Evolutionary conservation across 2,888 invertebrate genomes (phyloP).

Genomic region (Acleris holmiana): DNA sequence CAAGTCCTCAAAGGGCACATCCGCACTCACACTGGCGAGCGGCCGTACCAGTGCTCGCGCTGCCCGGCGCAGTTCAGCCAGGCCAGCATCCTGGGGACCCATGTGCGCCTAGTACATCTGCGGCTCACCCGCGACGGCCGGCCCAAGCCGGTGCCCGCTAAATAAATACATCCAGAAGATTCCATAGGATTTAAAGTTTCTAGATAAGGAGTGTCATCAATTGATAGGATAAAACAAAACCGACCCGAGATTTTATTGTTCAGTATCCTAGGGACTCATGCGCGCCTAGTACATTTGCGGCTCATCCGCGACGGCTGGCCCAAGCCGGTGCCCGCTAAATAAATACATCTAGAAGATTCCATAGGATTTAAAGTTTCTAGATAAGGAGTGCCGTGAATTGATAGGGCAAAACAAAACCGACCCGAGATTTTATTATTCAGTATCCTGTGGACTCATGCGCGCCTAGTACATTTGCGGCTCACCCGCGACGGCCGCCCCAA

Average conservation of each 20-base stretch:
- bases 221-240: too few relatives aligned
- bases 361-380: too few relatives aligned
- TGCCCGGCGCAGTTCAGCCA: slow-evolving; percentile 71
- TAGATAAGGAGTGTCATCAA: too few relatives aligned
- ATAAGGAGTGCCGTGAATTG: too few relatives aligned
- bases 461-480: slow-evolving; percentile 16
- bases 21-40: slow-evolving; percentile 72
- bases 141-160: slow-evolving; percentile 2
- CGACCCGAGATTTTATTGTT: too few relatives aligned
- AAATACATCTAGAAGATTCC: neutral
- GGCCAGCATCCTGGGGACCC: slow-evolving; percentile 52
- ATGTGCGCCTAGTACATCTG: slow-evolving; percentile 24
- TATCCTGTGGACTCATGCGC: slow-evolving; percentile 36
- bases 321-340: slow-evolving; percentile 5
- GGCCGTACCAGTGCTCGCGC: slow-evolving; percentile 65
- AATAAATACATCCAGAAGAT: slow-evolving; percentile 3
- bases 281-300: slow-evolving; percentile 2
- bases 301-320: slow-evolving; percentile 24
- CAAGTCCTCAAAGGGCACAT: slow-evolving; percentile 65
- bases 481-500: slow-evolving; percentile 25
- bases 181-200: too few relatives aligned
- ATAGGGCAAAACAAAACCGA: too few relatives aligned
- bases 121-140: slow-evolving; percentile 25
- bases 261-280: too few relatives aligned
- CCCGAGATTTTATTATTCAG: too few relatives aligned